These are phyloP conservation scores for Drosophila pseudotalamancana DNA, from an alignment of 2,888 invertebrate genomes.

Conservation along the genomic window DNA sequence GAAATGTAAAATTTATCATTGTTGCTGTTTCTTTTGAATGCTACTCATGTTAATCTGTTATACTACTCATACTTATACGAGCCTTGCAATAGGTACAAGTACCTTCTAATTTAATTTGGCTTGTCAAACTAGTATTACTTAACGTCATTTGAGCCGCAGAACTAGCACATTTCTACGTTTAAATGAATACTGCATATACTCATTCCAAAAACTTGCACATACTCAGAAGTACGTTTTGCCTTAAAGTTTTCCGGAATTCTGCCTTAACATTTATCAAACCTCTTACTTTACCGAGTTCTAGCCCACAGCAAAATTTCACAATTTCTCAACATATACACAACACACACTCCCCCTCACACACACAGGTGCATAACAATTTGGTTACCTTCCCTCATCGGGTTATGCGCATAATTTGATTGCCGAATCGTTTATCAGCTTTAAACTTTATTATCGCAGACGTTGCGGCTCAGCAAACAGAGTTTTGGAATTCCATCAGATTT, in stretches of 20 bases:
- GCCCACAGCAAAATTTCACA: slow-evolving; percentile 10
- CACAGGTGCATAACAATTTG: slow-evolving; percentile 5
- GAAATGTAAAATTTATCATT: background rate
- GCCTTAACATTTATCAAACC: no score
- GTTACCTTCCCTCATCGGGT: slow-evolving; percentile 23
- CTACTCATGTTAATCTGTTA: no score
- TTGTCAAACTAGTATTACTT: no score
- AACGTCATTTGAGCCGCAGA: no score
- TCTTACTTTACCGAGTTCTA: background rate
- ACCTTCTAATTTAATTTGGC: no score
- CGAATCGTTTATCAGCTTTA: slow-evolving; percentile 80
- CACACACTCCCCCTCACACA: background rate
- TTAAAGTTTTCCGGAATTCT: no score
- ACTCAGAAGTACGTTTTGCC: no score
- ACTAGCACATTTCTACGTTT: no score
- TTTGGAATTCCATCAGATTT: slow-evolving; percentile 70
- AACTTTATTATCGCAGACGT: slow-evolving; percentile 76
- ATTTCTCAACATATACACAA: slow-evolving; percentile 30
- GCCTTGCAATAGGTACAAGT: no score
- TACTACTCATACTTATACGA: no score
- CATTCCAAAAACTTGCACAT: no score
- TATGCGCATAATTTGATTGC: slow-evolving; percentile 81
- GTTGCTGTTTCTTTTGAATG: background rate
- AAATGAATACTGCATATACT: no score
- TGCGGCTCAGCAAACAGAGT: slow-evolving; percentile 30